phyloP scores from a whole-genome alignment of 2,888 invertebrate species.

The Heliconius cydno region DNA sequence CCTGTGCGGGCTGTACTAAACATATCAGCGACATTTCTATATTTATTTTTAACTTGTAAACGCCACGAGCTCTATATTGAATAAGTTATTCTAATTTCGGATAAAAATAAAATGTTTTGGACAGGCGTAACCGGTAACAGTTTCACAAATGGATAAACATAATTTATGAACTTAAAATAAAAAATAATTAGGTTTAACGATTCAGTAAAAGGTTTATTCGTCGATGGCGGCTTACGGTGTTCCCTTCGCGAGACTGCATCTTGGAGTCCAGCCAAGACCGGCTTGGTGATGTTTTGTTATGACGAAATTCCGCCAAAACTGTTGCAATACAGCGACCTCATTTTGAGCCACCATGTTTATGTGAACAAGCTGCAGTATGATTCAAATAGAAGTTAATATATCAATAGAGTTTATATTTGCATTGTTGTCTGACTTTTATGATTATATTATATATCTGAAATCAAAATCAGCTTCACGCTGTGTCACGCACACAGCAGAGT shows the following conservation, averaged over 20 bases:
- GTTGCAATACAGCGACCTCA: slow-evolving; percentile 77
- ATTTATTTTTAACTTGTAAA: slow-evolving; percentile 39
- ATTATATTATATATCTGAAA: background rate
- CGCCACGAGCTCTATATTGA: slow-evolving; percentile 32
- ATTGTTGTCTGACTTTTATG: slow-evolving; percentile 8
- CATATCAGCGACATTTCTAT: slow-evolving; percentile 41
- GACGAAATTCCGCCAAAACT: slow-evolving; percentile 81
- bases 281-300: slow-evolving; percentile 71
- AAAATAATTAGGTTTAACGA: slow-evolving; percentile 30
- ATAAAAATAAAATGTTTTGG: slow-evolving; percentile 32
- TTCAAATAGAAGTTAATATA: slow-evolving; percentile 43
- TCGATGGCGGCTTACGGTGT: slow-evolving; percentile 49
- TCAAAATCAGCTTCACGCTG: too few species aligned
- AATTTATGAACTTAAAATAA: slow-evolving; percentile 36
- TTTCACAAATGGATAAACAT: slow-evolving; percentile 34
- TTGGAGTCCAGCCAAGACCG: slow-evolving; percentile 68
- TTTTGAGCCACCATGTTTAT: slow-evolving; percentile 58
- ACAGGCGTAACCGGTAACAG: slow-evolving; percentile 32
- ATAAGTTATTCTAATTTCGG: slow-evolving; percentile 38
- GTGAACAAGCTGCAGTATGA: slow-evolving; percentile 49
- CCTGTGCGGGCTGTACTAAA: slow-evolving; percentile 30
- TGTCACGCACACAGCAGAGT: too few species aligned
- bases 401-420: slow-evolving; percentile 26
- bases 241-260: slow-evolving; percentile 59
- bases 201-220: slow-evolving; percentile 54